These are phyloP conservation scores for Parnassius apollo DNA, from an alignment of 2,888 invertebrate genomes.

Conservation along the genomic window DNA sequence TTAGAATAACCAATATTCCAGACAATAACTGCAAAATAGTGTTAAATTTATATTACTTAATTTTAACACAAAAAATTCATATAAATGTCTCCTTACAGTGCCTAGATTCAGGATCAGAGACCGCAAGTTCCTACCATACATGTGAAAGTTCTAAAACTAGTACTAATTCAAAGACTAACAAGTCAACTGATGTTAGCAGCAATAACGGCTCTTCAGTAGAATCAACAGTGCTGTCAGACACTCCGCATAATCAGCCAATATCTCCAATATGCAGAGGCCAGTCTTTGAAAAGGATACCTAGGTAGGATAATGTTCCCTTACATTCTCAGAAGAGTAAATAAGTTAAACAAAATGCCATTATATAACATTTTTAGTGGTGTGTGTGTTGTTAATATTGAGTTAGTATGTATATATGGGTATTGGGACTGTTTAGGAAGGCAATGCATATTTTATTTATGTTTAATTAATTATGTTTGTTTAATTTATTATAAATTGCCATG, in stretches of 20 bases:
- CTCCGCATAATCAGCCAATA: slow-evolving; percentile 78
- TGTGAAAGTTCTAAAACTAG: slow-evolving; percentile 74
- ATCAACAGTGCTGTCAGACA: slow-evolving; percentile 66
- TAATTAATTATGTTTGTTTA: no score
- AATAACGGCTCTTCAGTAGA: slow-evolving; percentile 63
- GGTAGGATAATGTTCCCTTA: slow-evolving; percentile 41
- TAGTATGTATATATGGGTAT: no score
- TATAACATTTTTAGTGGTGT: no score
- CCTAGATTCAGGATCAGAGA: slow-evolving; percentile 64
- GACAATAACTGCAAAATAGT: no score
- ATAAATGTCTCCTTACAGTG: slow-evolving; percentile 40
- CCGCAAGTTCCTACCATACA: slow-evolving; percentile 69
- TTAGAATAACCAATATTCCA: no score
- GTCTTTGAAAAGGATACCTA: slow-evolving; percentile 72
- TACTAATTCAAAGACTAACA: slow-evolving; percentile 59
- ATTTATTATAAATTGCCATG: no score
- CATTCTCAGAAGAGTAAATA: not conserved
- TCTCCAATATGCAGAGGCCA: slow-evolving; percentile 80
- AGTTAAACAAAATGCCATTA: slow-evolving; percentile 19
- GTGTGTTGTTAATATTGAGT: no score
- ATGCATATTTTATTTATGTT: no score
- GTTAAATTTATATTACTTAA: no score
- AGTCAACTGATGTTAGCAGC: slow-evolving; percentile 76
- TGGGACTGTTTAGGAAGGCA: no score
- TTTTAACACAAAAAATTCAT: not conserved